phyloP scores from a whole-genome alignment of 1,140 invertebrate genomes.

The Caenorhabditis inopinata region DNA sequence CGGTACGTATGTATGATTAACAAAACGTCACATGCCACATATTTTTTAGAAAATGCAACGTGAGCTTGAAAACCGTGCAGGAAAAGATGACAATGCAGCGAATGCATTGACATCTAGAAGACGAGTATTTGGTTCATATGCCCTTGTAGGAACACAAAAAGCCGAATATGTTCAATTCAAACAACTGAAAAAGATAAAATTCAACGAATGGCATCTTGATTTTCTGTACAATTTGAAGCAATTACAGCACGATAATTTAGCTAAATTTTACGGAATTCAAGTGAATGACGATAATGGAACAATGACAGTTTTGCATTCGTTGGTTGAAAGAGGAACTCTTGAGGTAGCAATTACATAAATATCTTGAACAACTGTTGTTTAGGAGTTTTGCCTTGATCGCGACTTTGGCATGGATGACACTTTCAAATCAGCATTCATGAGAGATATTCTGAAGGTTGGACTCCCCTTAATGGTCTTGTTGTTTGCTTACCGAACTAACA shows the following conservation, averaged over 20 bases:
- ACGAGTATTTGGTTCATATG: background rate
- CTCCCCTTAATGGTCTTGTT: background rate
- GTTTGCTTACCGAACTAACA: background rate
- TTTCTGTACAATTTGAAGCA: background rate
- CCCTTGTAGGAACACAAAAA: background rate
- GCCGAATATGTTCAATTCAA: background rate
- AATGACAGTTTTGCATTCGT: background rate
- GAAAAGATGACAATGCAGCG: background rate
- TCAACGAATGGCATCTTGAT: background rate
- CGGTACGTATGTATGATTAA: background rate
- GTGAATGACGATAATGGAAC: background rate
- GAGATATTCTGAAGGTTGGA: slow-evolving; percentile 45
- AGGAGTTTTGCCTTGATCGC: slow-evolving; percentile 59
- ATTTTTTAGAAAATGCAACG: slow-evolving; percentile 24
- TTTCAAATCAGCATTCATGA: slow-evolving; percentile 53
- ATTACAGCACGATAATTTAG: background rate
- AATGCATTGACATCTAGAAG: background rate
- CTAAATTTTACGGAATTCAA: background rate
- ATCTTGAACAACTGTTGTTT: background rate
- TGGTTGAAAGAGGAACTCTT: background rate
- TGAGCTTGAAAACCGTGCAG: background rate
- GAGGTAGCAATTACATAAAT: background rate
- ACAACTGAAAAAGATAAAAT: background rate
- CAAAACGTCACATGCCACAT: no score
- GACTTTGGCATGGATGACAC: slow-evolving; percentile 61